Percentiles rank a stretch among this genome's conserved stretches.
Evolutionary conservation across 2,113 vertebrate genomes (phyloP).

Genomic region (Rhinichthys klamathensis): DNA sequence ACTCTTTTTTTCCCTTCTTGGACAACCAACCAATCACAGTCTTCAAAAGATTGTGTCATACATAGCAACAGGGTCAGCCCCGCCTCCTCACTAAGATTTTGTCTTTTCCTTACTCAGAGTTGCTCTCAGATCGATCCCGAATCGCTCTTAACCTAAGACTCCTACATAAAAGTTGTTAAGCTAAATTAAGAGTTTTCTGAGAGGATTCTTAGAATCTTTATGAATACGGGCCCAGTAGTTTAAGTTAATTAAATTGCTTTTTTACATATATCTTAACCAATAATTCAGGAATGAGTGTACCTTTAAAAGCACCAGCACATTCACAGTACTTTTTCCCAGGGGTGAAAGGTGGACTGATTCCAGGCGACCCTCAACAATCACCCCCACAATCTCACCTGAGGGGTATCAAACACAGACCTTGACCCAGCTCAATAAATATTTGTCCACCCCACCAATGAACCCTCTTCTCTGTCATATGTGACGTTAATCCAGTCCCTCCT

Average conservation of each 20-base stretch:
- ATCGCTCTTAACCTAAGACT: no score
- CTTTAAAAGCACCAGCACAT: background rate
- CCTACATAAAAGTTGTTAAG: no score
- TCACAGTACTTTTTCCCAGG: background rate
- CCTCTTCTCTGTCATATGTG: background rate
- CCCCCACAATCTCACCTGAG: background rate
- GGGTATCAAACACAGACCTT: background rate
- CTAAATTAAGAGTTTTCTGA: no score
- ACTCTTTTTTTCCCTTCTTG: no score
- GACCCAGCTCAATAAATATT: background rate
- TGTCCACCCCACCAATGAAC: background rate
- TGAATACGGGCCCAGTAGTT: no score
- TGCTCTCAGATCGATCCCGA: no score
- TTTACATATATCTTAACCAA: background rate
- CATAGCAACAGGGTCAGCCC: no score
- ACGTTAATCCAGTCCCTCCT: background rate
- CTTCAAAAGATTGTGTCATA: no score
- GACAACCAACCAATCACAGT: no score
- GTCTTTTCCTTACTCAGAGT: no score
- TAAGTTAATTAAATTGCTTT: background rate
- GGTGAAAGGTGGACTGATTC: background rate
- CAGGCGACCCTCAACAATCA: background rate
- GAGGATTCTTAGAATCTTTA: no score
- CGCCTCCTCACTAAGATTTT: no score
- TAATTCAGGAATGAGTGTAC: background rate